phyloP scores from a whole-genome alignment of 53 echinoderm and acorn worm genomes.

The Antedon mediterranea region DNA sequence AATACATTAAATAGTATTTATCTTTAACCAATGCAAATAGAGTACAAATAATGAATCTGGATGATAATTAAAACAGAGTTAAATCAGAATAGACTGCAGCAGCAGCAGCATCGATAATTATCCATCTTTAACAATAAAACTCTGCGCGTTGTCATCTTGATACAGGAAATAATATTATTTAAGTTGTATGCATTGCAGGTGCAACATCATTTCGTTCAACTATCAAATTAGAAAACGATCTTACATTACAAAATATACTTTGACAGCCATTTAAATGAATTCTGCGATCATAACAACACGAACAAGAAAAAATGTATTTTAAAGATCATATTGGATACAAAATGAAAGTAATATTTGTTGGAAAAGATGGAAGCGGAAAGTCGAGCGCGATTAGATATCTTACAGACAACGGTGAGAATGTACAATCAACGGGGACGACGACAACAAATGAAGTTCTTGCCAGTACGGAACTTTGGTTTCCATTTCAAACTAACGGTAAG shows the following conservation, averaged over 20 bases:
- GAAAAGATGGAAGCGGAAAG: background rate
- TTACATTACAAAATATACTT: too few species aligned
- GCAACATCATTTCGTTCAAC: background rate
- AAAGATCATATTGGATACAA: background rate
- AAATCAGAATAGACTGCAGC: too few species aligned
- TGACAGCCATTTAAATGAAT: too few species aligned
- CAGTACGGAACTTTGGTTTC: background rate
- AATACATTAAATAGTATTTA: too few species aligned
- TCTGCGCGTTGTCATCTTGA: background rate
- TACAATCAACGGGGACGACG: too few species aligned
- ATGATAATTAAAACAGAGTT: too few species aligned
- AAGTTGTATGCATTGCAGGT: background rate
- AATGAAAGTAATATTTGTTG: background rate
- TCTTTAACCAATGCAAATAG: too few species aligned
- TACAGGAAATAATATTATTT: background rate
- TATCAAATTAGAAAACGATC: background rate
- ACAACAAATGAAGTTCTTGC: background rate
- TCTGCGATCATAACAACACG: background rate
- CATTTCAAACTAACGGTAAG: background rate
- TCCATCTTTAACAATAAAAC: too few species aligned
- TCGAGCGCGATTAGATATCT: background rate
- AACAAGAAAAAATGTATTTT: background rate
- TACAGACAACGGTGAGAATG: background rate
- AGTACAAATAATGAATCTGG: too few species aligned
- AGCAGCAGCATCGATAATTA: too few species aligned